phyloP scores from a whole-genome alignment of 2,888 invertebrate genomes.

The Nemurella pictetii region DNA sequence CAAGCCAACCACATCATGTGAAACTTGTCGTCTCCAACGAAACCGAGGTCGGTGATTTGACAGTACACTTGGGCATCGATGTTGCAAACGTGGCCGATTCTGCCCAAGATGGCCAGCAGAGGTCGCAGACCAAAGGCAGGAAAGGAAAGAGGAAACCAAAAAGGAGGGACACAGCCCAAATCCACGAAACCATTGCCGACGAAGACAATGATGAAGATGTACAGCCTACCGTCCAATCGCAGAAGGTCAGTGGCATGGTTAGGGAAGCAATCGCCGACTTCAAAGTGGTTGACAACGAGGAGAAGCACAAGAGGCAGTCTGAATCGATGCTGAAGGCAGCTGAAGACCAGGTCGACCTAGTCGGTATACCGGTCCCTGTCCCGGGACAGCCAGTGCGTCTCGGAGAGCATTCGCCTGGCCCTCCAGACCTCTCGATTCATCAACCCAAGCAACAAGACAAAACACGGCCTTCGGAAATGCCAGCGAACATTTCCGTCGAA shows the following conservation, averaged over 20 bases:
- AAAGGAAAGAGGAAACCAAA: neutral
- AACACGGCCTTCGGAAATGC: neutral
- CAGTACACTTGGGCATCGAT: conserved; percentile 32
- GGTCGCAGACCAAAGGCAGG: conserved; percentile 42
- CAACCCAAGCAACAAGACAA: neutral
- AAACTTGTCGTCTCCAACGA: neutral
- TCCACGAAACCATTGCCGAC: conserved; percentile 42
- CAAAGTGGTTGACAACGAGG: conserved; percentile 40
- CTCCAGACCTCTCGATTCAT: conserved; percentile 35
- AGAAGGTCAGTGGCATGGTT: neutral
- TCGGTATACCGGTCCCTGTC: conserved; percentile 35
- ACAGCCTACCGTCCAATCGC: neutral
- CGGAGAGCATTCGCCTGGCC: conserved; percentile 45
- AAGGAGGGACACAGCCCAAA: neutral
- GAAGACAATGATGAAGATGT: conserved; percentile 37
- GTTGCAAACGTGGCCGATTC: too few relatives aligned
- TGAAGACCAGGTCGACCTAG: conserved; percentile 30
- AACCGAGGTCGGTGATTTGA: neutral
- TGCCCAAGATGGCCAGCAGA: conserved; percentile 44
- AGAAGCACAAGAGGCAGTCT: too few relatives aligned
- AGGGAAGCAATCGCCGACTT: conserved; percentile 38
- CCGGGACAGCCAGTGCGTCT: conserved; percentile 38
- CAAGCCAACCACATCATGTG: neutral
- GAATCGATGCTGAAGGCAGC: neutral
- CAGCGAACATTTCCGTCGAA: conserved; percentile 1